Evolutionary conservation across 1,140 invertebrate genomes (phyloP), one percentile per base, ranked within the genome.

Genomic region (Magallana gigas): DNA sequence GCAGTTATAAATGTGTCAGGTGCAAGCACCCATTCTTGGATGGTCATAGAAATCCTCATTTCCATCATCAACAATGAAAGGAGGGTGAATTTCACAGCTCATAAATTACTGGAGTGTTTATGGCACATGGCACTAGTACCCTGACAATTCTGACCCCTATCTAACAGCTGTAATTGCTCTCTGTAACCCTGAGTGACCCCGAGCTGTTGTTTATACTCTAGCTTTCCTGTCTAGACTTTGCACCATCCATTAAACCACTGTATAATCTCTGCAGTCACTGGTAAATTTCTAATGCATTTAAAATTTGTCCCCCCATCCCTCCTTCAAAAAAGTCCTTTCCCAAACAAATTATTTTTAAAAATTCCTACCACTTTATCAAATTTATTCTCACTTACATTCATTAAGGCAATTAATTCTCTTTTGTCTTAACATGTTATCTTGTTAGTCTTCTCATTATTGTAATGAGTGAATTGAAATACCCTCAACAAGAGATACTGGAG

Each of bases 161-260:
- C 68, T 36, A 76, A 76, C 68, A 76, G 68, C 68, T 76, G 68
- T 76, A 76, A 76, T 76, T 76, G 68, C 68, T 76, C 68, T 29
- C 68, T 29, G 12, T 76, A 23, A 76, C 68, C 68, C 68, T 76
- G 68, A 29, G 68, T 76, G 68, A 76, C 68, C 68, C 14, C 8
- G 23, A 76, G 14, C 23, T 64, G 60, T 18, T 64, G 23, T 76
- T 76, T 76, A 29, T 18, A 12, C 36, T 12, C 68, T 23, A n/a
- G n/a, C 64, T 76, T 18, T 12, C 5, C 36, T 29, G 68, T 23
- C 68, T 76, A 76, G 68, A 76, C 68, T 16, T 12, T 76, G 68
- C 23, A 36, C 23, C 68, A 36, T 29, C 23, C 23, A 76, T 76
- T 76, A 23, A 23, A 23, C 23, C 23, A 23, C 23, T 23, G 23